Base-by-base conservation (phyloP, 2,888 invertebrate species). In the Clusia tigrina region DNA sequence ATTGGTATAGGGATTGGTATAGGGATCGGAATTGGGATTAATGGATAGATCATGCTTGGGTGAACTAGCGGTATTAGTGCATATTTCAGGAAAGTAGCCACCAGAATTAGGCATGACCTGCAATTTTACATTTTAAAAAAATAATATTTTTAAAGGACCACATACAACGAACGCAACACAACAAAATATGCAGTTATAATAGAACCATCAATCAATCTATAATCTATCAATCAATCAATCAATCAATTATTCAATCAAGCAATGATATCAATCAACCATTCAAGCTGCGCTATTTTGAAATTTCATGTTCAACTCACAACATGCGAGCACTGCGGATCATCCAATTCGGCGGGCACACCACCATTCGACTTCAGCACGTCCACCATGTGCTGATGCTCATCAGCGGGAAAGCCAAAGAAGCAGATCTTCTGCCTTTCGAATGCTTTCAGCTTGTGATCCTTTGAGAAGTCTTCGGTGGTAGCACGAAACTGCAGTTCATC, bases 351-450 rank as follows among this genome's bases (percentile, higher is more conserved):
- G 66, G 90, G 87, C 67, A 90, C 90, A 62, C 95, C 95, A 76
- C 94, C 94, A 85, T 96, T 96, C 79, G 90, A 89, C 74, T 90
- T 87, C 64, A 96, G 87, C 71, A 96, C 90, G 80, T 96, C 95
- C 66, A 91, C 90, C 96, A 97, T 96, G 81, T 96, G 95, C 78
- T 89, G 89, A 79, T 91, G 90, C 83, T 97, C 97, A 74, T 95
- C 95, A 65, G 90, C 90, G 2, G 93, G 89, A 85, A 97, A 97
- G 5, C 96, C 96, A 76, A 92, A 87, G 83, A 97, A 96, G 83
- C 93, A 92, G 54, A 97, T 90, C 75, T 89, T 89, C 62, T 93
- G 91, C 25, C 94, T 94, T 81, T 91, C 91, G 82, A 97, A 96
- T 62, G 94, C 94, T 83, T 91, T 93, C 70, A 96, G 82, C 78